Evolutionary conservation across 2,797 vertebrate genomes (phyloP), one percentile per base, ranked within the genome.

Genomic region (Xenentodon cancila): DNA sequence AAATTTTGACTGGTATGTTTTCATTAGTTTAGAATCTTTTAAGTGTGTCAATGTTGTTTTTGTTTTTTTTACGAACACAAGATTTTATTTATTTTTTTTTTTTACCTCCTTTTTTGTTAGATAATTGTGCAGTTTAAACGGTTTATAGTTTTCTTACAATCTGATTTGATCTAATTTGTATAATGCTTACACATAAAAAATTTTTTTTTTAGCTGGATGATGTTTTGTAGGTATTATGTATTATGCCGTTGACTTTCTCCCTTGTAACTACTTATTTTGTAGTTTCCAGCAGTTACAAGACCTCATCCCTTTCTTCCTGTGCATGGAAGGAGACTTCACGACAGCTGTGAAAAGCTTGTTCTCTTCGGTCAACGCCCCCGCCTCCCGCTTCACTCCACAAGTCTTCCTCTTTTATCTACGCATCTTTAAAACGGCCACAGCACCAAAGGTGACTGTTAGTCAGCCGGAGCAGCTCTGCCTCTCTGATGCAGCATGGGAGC

Each of bases 401-500:
- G 64, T 84, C 64, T 92, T 92, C 71, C 40, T 50, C 51, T 32
- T 84, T 17, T 94, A 92, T 48, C 64, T 94, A 15, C 42, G 55
- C 52, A 48, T 93, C 67, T 85, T 94, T 18, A n/a, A 67, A 11
- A 91, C 89, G 0, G 92, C 83, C 0, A 84, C 73, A 0, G 86
- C 80, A 1, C 92, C 93, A 0, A 44, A 53, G 44, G 1, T 67
- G 60, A 18, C 2, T 0, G 45, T 78, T 27, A 22, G 21, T 6
- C 46, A 46, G n/a, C 47, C 21, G 0, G 20, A 47, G 4, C 47
- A 78, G 18, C 72, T 84, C 5, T 53, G 61, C 69, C 4, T 3
- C 9, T 13, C 79, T 1, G 48, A 30, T 0, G 67, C 51, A 15
- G 20, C 20, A 0, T 93, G 92, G 93, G 66, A 79, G 25, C 71